Conservation (phyloP, 2,797 vertebrate species). For the Propithecus deckenii region DNA sequence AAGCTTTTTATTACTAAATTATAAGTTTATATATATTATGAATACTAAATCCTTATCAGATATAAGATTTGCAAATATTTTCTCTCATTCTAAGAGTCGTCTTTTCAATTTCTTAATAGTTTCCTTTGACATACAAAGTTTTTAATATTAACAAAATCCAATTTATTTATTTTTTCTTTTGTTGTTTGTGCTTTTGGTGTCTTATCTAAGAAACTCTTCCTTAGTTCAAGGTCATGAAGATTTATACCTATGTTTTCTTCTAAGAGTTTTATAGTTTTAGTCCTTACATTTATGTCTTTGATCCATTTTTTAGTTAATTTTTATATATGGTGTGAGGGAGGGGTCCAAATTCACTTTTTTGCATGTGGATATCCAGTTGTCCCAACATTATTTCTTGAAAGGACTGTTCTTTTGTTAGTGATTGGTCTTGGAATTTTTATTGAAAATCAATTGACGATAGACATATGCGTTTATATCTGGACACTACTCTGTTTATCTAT, state of each 20-base stretch:
- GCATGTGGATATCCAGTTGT: not conserved
- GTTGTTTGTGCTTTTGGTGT: not conserved
- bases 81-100: not conserved
- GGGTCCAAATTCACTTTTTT: not conserved
- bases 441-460: not conserved
- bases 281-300: not conserved
- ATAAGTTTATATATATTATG: not conserved
- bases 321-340: not conserved
- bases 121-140: not conserved
- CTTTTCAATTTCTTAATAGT: not conserved
- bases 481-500: not conserved
- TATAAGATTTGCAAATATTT: not conserved
- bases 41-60: not conserved
- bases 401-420: not conserved
- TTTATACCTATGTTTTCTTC: not conserved
- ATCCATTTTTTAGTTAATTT: not conserved
- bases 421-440: not conserved
- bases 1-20: not conserved
- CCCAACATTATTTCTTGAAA: not conserved
- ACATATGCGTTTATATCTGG: not conserved
- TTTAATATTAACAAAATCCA: not conserved
- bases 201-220: not conserved
- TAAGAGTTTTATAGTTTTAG: not conserved
- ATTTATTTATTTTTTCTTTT: not conserved
- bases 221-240: not conserved